These are phyloP conservation scores for Brotula barbata DNA, from an alignment of 2,797 vertebrate genomes.

Conservation along the genomic window DNA sequence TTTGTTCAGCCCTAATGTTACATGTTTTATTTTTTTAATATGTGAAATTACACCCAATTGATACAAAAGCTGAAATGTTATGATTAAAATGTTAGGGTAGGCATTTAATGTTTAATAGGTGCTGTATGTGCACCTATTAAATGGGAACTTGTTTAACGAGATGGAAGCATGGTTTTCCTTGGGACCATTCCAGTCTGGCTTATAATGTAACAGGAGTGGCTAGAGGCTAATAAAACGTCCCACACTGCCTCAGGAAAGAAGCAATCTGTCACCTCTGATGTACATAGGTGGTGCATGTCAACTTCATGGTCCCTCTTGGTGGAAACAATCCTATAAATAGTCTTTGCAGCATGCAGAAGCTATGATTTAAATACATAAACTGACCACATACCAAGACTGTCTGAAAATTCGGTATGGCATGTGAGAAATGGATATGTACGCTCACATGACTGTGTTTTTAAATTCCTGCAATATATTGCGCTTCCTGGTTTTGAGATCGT, in stretches of 20 bases:
- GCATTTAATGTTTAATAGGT: too few species aligned
- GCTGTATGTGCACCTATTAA: too few species aligned
- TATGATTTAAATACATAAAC: constrained; percentile 39
- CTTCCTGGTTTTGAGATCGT: constrained; percentile 1
- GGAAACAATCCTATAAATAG: constrained; percentile 58
- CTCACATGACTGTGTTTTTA: constrained; percentile 5
- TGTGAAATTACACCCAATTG: too few species aligned
- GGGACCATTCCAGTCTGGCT: too few species aligned
- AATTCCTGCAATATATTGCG: constrained; percentile 2
- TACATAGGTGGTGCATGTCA: constrained; percentile 26
- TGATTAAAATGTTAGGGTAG: too few species aligned
- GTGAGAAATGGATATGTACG: constrained; percentile 6
- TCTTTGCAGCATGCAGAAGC: constrained; percentile 37
- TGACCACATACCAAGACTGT: constrained; percentile 36
- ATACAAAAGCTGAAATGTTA: too few species aligned
- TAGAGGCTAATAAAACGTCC: constrained; percentile 8
- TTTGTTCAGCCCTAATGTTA: too few species aligned
- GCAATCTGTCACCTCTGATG: constrained; percentile 16
- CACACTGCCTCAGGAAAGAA: constrained; percentile 12
- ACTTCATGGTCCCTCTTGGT: constrained; percentile 12
- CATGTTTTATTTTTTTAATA: too few species aligned
- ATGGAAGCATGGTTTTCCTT: too few species aligned
- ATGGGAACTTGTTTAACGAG: too few species aligned
- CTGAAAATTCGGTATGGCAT: constrained; percentile 23
- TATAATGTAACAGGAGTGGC: constrained; percentile 24